Conservation (phyloP, 2,797 vertebrate species). For the Acestrorhynchus altus region DNA sequence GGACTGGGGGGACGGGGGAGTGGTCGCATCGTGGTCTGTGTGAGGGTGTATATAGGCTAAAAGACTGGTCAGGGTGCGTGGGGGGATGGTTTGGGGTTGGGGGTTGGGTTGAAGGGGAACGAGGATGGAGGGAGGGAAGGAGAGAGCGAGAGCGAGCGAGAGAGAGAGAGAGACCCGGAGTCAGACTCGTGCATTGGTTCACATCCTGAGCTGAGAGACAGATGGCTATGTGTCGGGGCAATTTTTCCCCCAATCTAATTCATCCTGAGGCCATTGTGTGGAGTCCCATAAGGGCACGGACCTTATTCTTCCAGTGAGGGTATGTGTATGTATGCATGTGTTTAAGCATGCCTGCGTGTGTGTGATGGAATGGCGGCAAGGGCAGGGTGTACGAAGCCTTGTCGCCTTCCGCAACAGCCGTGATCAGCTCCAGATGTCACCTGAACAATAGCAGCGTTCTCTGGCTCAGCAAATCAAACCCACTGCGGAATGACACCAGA, state of each 20-base stretch:
- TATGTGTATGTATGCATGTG: slow-evolving; percentile 31
- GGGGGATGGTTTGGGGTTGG: slow-evolving; percentile 31
- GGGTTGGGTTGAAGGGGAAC: slow-evolving; percentile 63
- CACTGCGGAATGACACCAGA: slow-evolving; percentile 3
- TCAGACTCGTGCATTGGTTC: slow-evolving; percentile 61
- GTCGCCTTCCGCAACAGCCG: slow-evolving; percentile 71
- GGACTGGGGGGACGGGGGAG: background rate
- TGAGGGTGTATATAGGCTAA: slow-evolving; percentile 71
- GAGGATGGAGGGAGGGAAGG: slow-evolving; percentile 66
- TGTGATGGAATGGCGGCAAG: slow-evolving; percentile 55
- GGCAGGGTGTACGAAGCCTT: slow-evolving; percentile 42
- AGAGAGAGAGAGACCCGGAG: slow-evolving; percentile 56
- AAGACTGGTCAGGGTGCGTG: slow-evolving; percentile 63
- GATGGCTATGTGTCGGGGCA: slow-evolving; percentile 75
- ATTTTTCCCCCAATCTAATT: slow-evolving; percentile 67
- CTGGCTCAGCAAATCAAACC: slow-evolving; percentile 14
- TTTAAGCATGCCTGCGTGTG: slow-evolving; percentile 52
- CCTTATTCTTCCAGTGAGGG: slow-evolving; percentile 42
- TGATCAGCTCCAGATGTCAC: slow-evolving; percentile 82
- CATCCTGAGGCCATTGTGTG: slow-evolving; percentile 74
- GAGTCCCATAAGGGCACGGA: slow-evolving; percentile 65
- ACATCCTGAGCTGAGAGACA: slow-evolving; percentile 78
- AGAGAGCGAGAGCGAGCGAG: slow-evolving; percentile 55
- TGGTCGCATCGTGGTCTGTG: background rate
- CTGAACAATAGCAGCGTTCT: slow-evolving; percentile 76